These are phyloP conservation scores for Aphelenchoides besseyi DNA, from an alignment of 1,140 invertebrate species.

Conservation along the genomic window DNA sequence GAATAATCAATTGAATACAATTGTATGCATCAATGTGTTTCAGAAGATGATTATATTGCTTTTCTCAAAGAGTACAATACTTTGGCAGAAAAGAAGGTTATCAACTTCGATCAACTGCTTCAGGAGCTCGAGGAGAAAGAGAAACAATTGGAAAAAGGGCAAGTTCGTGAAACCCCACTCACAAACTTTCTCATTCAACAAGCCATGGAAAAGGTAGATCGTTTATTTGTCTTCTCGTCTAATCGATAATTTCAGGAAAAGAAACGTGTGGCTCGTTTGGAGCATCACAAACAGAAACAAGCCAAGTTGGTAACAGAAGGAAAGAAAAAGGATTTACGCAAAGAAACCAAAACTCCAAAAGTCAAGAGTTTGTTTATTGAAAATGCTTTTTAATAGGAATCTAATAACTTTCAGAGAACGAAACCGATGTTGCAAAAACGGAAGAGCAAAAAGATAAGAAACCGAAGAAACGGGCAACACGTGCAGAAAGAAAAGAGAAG, in stretches of 20 bases:
- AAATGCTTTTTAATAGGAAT: neutral
- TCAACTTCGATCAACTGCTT: slow-evolving; percentile 36
- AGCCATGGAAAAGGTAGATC: slow-evolving; percentile 23
- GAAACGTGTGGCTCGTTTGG: slow-evolving; percentile 23
- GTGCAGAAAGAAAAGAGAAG: neutral
- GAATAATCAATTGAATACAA: neutral
- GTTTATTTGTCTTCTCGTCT: slow-evolving; percentile 16
- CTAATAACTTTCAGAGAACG: slow-evolving; percentile 18
- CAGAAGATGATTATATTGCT: slow-evolving; percentile 35
- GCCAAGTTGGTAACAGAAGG: slow-evolving; percentile 1
- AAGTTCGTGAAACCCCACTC: slow-evolving; percentile 37
- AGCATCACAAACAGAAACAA: slow-evolving; percentile 21
- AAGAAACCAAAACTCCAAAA: neutral
- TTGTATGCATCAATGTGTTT: slow-evolving; percentile 30
- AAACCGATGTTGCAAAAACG: slow-evolving; percentile 5
- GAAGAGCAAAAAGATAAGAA: slow-evolving; percentile 13
- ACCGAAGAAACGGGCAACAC: neutral
- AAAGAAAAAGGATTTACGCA: slow-evolving; percentile 13
- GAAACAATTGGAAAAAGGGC: slow-evolving; percentile 20
- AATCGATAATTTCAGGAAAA: slow-evolving; percentile 23
- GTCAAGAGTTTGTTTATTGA: neutral
- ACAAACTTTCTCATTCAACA: slow-evolving; percentile 38
- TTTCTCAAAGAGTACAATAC: slow-evolving; percentile 43
- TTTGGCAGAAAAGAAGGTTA: slow-evolving; percentile 30
- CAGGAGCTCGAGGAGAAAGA: slow-evolving; percentile 39